Conservation (phyloP, 1,140 invertebrate genomes). For the Wiebesia pumilae region DNA sequence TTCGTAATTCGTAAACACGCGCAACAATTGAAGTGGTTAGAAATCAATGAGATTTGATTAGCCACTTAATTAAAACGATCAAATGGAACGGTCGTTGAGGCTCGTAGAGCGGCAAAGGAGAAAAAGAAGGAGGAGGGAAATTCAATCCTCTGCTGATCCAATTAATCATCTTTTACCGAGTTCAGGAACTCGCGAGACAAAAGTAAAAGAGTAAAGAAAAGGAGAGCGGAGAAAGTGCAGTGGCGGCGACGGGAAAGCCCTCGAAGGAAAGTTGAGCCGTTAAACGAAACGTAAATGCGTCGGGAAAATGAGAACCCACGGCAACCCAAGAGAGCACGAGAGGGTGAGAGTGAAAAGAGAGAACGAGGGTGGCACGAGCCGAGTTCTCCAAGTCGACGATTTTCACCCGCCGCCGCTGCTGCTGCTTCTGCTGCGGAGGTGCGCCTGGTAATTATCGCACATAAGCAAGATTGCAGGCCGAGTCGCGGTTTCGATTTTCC, state of each 20-base stretch:
- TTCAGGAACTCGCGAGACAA: constrained; percentile 31
- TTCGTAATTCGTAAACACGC: not conserved
- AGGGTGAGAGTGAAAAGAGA: constrained; percentile 17
- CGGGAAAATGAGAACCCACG: constrained; percentile 50
- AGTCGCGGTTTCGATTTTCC: constrained; percentile 61
- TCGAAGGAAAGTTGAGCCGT: constrained; percentile 59
- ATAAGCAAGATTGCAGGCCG: constrained; percentile 42
- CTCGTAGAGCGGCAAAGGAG: not conserved
- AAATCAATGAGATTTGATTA: not conserved
- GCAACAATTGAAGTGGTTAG: not conserved
- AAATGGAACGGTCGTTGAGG: not conserved
- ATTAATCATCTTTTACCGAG: constrained; percentile 47
- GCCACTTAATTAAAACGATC: constrained; percentile 32
- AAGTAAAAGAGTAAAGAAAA: constrained; percentile 32
- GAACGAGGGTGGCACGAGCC: constrained; percentile 17
- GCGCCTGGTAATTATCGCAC: constrained; percentile 59
- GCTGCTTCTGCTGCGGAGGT: not conserved
- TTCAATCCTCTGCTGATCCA: constrained; percentile 45
- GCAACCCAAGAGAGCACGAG: not conserved
- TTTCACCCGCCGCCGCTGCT: constrained; percentile 58
- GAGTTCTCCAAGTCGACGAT: constrained; percentile 60
- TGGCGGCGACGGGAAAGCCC: constrained; percentile 25
- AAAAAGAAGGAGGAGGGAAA: constrained; percentile 17
- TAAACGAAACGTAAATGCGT: constrained; percentile 55
- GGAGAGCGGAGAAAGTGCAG: constrained; percentile 36